These are phyloP conservation scores for Eretmocerus hayati DNA, from an alignment of 2,888 invertebrate species.

Conservation along the genomic window DNA sequence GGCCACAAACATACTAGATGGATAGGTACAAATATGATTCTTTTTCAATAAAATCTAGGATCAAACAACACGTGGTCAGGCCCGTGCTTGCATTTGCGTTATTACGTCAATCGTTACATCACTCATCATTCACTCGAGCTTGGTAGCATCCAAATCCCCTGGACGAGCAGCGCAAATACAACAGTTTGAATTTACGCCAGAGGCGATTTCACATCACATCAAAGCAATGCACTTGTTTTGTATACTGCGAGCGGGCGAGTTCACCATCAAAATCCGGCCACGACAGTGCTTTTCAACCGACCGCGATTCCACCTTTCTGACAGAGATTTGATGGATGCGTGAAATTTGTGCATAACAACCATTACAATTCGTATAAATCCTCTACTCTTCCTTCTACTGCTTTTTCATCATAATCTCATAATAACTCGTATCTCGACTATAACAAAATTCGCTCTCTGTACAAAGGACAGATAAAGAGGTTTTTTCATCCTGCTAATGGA, in stretches of 20 bases:
- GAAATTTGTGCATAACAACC: no score
- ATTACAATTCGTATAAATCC: constrained; percentile 9
- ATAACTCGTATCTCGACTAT: no score
- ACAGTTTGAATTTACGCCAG: constrained; percentile 7
- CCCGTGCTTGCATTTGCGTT: not conserved
- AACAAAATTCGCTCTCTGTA: no score
- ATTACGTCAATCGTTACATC: constrained; percentile 11
- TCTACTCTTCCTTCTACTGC: not conserved
- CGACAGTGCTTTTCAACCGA: no score
- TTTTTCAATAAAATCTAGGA: no score
- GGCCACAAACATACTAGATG: no score
- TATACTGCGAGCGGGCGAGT: not conserved
- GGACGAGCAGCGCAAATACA: constrained; percentile 1
- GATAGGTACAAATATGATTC: no score
- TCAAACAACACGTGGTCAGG: not conserved
- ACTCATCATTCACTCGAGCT: constrained; percentile 5
- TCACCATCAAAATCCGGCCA: not conserved
- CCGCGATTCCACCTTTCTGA: no score
- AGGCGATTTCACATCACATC: constrained; percentile 6
- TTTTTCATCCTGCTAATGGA: no score
- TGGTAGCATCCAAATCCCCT: not conserved
- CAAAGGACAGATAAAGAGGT: no score
- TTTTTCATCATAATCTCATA: no score
- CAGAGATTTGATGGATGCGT: constrained; percentile 7
- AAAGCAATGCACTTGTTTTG: constrained; percentile 7